Conservation (phyloP, 2,888 invertebrate genomes). For the Xanthorhoe designata region DNA sequence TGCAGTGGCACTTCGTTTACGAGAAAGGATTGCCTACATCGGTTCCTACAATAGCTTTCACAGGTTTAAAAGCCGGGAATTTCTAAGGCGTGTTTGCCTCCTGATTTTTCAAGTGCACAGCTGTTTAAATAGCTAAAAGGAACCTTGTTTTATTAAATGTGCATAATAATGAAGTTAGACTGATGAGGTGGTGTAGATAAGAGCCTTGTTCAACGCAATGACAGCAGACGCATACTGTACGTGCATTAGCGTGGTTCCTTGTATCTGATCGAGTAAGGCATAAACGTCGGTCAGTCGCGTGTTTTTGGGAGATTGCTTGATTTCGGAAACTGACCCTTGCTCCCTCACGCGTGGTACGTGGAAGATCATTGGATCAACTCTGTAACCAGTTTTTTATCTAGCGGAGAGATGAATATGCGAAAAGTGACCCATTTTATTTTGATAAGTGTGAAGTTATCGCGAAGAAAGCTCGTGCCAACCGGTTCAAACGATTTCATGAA, state of each 20-base stretch:
- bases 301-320: constrained; percentile 46
- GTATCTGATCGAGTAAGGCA: constrained; percentile 42
- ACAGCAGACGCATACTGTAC: not conserved
- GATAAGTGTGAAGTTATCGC: constrained; percentile 18
- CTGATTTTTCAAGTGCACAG: not conserved
- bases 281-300: constrained; percentile 37
- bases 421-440: constrained; percentile 26
- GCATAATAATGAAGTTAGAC: not conserved
- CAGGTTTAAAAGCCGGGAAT: not conserved
- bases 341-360: constrained; percentile 40
- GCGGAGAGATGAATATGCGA: constrained; percentile 27
- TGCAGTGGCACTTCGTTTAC: constrained; percentile 7
- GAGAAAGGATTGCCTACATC: not conserved
- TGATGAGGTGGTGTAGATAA: not conserved
- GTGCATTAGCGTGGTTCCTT: constrained; percentile 15
- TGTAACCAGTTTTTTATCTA: constrained; percentile 33
- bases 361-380: constrained; percentile 34
- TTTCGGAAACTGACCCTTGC: constrained; percentile 52
- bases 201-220: not conserved
- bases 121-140: not conserved
- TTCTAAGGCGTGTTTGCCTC: not conserved
- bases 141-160: not conserved
- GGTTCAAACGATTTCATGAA: constrained; percentile 4
- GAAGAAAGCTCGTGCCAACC: constrained; percentile 6
- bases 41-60: not conserved